A percentile compares a stretch with the other conserved stretches of the same genome.
Conservation (phyloP, 37 sponge, comb jelly and placozoan species). For the Chondrilla cf. caribensis region DNA sequence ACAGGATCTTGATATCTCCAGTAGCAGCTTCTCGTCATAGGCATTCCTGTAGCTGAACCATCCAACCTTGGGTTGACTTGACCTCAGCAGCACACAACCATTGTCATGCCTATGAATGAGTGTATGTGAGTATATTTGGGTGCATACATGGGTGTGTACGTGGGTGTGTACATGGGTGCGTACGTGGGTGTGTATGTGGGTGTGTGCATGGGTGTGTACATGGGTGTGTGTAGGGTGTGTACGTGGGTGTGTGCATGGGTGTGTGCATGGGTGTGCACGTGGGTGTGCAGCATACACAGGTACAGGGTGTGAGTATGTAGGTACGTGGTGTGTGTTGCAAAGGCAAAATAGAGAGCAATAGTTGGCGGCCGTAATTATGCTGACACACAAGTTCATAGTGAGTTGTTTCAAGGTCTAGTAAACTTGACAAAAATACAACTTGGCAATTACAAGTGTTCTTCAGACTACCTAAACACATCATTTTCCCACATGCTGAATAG, state of each 20-base stretch:
- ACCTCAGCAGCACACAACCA: constrained; percentile 84
- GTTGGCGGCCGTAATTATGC: no score
- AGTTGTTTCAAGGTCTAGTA: not conserved
- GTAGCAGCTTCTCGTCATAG: constrained; percentile 76
- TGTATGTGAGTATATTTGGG: not conserved
- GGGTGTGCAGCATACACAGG: no score
- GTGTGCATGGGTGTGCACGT: no score
- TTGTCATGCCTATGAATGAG: constrained; percentile 56
- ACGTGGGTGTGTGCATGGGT: no score
- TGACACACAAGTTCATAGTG: not conserved
- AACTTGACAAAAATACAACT: not conserved
- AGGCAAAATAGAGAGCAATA: no score
- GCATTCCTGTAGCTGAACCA: constrained; percentile 73
- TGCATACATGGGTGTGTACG: not conserved
- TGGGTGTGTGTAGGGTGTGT: no score
- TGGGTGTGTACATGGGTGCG: not conserved
- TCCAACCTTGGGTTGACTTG: constrained; percentile 87
- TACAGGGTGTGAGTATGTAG: no score
- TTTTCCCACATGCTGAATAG: no score
- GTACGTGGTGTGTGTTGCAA: no score
- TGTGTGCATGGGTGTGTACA: no score
- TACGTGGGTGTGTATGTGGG: not conserved
- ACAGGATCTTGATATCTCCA: constrained; percentile 46
- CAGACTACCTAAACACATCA: no score
- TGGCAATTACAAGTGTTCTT: constrained; percentile 48